Evolutionary conservation across 2,888 invertebrate genomes (phyloP).

Genomic region (Callinectes sapidus): DNA sequence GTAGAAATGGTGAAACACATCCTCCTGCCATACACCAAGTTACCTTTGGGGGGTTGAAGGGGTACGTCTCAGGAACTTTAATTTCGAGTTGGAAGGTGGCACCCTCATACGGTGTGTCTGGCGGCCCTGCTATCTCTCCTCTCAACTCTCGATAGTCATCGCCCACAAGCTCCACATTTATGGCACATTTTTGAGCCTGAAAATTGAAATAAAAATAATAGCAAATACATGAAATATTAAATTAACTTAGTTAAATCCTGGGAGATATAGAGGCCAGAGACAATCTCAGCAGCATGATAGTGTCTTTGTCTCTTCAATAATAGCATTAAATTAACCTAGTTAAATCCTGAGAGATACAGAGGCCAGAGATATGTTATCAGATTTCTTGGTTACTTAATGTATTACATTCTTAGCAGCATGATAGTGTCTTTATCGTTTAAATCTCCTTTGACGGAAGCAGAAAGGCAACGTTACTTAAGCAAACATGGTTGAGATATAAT

Average conservation of each 20-base stretch:
- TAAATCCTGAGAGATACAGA: not conserved
- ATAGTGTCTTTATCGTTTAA: no score
- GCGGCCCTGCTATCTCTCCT: constrained; percentile 98
- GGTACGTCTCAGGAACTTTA: constrained; percentile 98
- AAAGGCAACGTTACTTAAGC: not conserved
- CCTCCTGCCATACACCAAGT: constrained; percentile 68
- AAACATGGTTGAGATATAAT: not conserved
- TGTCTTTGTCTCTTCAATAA: no score
- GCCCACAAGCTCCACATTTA: constrained; percentile 86
- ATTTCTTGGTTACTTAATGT: no score
- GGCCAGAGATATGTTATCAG: not conserved
- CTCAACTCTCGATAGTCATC: constrained; percentile 93
- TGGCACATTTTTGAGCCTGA: constrained; percentile 72
- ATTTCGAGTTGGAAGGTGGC: constrained; percentile 96
- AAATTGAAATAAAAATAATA: constrained; percentile 32
- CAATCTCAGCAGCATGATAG: no score
- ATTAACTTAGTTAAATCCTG: not conserved
- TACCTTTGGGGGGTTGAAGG: constrained; percentile 99
- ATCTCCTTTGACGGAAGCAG: not conserved
- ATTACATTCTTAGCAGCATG: no score
- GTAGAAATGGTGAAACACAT: not conserved
- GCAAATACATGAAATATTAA: not conserved
- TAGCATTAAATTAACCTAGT: not conserved
- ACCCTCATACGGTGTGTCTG: constrained; percentile 98
- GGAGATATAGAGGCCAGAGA: not conserved